phyloP scores from a whole-genome alignment of 1,140 invertebrate species.

The Agrypnia vestita region DNA sequence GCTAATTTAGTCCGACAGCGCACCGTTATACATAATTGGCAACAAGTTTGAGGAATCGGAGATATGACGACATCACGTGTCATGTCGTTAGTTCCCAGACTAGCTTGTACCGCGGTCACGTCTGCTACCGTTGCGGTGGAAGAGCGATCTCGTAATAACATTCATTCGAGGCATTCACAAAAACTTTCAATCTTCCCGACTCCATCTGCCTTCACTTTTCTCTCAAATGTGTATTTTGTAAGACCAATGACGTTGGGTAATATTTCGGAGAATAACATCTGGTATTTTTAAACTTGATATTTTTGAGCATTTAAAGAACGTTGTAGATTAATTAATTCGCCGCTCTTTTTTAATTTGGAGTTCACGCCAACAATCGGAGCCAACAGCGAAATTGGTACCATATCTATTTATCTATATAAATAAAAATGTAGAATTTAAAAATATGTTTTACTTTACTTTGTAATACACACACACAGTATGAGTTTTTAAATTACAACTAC shows the following conservation, averaged over 20 bases:
- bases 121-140: neutral
- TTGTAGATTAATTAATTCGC: neutral
- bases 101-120: neutral
- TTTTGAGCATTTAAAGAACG: neutral
- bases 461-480: no score
- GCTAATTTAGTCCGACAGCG: no score
- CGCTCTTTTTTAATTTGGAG: no score
- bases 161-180: neutral
- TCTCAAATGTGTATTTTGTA: constrained; percentile 13
- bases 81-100: constrained; percentile 5
- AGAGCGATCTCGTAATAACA: neutral
- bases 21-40: neutral
- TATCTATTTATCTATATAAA: neutral
- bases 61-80: neutral
- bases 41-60: neutral
- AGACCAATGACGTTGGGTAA: neutral
- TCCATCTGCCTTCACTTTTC: neutral
- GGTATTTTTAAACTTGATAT: no score
- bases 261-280: neutral
- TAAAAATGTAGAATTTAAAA: neutral
- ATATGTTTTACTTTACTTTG: no score
- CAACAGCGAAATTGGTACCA: neutral
- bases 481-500: no score
- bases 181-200: no score
- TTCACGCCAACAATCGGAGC: no score